Evolutionary conservation across 2,113 vertebrate species (phyloP), one percentile per base, ranked within the genome.

Genomic region (Passer domesticus): DNA sequence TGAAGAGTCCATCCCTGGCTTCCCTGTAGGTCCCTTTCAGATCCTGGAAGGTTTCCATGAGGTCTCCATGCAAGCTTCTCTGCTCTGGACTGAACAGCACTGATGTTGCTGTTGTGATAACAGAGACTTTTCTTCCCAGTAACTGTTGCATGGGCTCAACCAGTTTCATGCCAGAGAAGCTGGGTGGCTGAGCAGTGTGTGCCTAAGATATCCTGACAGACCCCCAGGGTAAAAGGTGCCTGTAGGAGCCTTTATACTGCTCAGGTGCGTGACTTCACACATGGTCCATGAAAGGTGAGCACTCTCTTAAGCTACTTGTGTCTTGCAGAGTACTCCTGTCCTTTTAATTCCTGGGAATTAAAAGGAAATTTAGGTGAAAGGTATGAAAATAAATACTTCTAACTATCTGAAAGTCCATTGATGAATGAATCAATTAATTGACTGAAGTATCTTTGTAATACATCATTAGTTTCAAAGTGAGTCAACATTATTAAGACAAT

Each of bases 391-490:
- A 83, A 93, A 56, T 87, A 56, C 50, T 84, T 89, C 24, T 11
- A 89, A 14, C 89, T 70, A 64, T 75, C 84, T 75, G 58, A 82
- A 91, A 95, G 72, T 60, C 15, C 22, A 28, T 18, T 87, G 90
- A 72, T 91, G 17, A 70, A 67, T 89, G 24, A 67, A 81, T 81
- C 46, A 37, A 73, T 91, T 89, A 79, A 87, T 84, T 82, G 24
- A 72, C 70, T 19, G 33, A 78, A 94, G 12, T 89, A 60, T 28
- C 24, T 84, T 35, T 84, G 33, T 72, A 89, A 87, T 72, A 53
- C 10, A 83, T 69, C 17, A 70, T 73, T 80, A 23, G 31, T 92
- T 94, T 91, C 31, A 27, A 87, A 94, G 63, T 83, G 63, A 83
- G 35, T 83, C 62, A 74, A 82, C 35, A 25, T 82, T 81, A 55